phyloP scores from a whole-genome alignment of 2,113 vertebrate genomes.

The Bos indicus region DNA sequence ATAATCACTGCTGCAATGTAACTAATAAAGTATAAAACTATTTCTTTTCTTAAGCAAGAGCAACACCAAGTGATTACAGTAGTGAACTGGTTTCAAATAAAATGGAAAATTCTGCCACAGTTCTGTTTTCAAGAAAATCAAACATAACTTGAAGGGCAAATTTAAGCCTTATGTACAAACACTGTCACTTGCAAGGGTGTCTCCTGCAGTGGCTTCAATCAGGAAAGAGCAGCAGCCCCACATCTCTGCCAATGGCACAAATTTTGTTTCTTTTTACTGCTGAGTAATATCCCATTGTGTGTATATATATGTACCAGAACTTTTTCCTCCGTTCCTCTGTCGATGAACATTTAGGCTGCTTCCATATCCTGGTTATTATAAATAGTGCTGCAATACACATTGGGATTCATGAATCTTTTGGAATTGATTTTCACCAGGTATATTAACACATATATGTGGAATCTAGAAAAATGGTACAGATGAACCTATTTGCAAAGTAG shows the following conservation, averaged over 20 bases:
- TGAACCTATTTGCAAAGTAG: not conserved
- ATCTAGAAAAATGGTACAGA: not conserved
- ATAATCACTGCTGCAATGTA: not conserved
- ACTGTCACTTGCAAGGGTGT: not conserved
- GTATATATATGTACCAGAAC: not conserved
- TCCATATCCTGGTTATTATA: not conserved
- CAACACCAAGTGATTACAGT: not conserved
- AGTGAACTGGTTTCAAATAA: conserved; percentile 7
- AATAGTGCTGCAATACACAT: not conserved
- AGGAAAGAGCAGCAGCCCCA: not conserved
- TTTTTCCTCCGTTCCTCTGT: not conserved
- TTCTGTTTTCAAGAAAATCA: not conserved
- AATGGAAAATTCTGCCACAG: not conserved
- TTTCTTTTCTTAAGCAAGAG: not conserved
- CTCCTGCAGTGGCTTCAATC: not conserved
- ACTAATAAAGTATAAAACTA: not conserved
- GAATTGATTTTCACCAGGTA: not conserved
- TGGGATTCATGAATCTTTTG: not conserved
- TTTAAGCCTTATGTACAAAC: not conserved
- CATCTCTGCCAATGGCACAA: not conserved
- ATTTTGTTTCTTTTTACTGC: not conserved
- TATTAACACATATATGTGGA: not conserved
- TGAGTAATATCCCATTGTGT: not conserved
- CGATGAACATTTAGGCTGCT: not conserved
- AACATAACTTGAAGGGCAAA: not conserved